phyloP scores from a whole-genome alignment of 2,113 vertebrate species.

The Ceyx margarethae region DNA sequence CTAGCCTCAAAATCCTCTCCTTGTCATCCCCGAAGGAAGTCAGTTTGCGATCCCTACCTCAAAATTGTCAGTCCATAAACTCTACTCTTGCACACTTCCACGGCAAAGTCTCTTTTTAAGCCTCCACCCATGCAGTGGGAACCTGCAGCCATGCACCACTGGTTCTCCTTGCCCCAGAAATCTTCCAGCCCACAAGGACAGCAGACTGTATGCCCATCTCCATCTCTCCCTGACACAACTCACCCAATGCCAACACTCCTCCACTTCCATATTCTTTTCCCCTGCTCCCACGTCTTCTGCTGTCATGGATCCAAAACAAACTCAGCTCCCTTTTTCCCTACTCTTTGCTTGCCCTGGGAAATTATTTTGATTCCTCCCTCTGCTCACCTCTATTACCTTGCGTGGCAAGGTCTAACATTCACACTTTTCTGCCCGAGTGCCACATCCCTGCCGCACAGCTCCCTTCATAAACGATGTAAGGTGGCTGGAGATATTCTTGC shows the following conservation, averaged over 20 bases:
- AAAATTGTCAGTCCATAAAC: not conserved
- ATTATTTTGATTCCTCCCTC: not conserved
- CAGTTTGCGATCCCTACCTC: not conserved
- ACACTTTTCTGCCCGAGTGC: not conserved
- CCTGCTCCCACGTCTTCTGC: not conserved
- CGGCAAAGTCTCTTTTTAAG: not conserved
- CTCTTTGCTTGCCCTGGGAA: not conserved
- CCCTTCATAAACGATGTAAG: not conserved
- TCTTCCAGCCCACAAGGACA: not conserved
- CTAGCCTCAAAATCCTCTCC: not conserved
- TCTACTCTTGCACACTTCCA: not conserved
- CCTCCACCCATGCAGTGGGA: not conserved
- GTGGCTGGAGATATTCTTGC: not conserved
- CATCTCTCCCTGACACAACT: not conserved
- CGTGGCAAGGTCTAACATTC: not conserved
- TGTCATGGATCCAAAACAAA: not conserved
- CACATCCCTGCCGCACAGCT: not conserved
- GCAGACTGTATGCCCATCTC: not conserved
- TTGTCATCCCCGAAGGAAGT: fast-evolving
- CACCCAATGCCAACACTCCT: not conserved
- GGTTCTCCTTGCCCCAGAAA: not conserved
- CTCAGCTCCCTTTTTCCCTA: not conserved
- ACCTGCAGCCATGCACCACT: not conserved
- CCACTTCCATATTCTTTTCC: not conserved
- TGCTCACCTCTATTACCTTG: not conserved